Conservation (phyloP, 1,140 invertebrate species). For the Diachasmimorpha longicaudata region DNA sequence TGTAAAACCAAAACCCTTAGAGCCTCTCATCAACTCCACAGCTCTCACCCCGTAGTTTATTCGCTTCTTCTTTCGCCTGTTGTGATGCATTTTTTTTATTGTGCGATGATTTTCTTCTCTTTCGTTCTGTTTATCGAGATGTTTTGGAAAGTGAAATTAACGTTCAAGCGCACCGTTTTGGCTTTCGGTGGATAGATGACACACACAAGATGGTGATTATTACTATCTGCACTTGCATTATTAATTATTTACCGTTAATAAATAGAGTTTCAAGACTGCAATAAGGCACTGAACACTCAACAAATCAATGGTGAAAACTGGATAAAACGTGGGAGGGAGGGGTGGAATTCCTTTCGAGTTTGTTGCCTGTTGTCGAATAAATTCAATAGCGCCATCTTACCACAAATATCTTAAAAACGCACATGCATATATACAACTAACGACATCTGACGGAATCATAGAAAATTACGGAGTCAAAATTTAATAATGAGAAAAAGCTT, state of each 20-base stretch:
- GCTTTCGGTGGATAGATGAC: not conserved
- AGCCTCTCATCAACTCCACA: slow-evolving; percentile 83
- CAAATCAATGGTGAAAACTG: not conserved
- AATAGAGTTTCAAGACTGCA: not conserved
- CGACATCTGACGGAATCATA: not conserved
- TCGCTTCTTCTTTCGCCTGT: slow-evolving; percentile 78
- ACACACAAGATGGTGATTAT: not conserved
- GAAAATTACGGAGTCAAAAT: too few species aligned
- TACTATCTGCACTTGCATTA: not conserved
- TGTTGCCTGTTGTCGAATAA: not conserved
- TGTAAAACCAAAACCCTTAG: slow-evolving; percentile 89
- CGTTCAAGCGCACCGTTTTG: not conserved
- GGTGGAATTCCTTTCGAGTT: not conserved
- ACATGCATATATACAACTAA: too few species aligned
- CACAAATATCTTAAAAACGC: not conserved
- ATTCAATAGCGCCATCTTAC: not conserved
- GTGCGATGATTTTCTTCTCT: slow-evolving; percentile 68
- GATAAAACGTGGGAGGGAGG: not conserved
- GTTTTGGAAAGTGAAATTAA: not conserved
- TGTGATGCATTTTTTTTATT: slow-evolving; percentile 67
- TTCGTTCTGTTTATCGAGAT: slow-evolving; percentile 55
- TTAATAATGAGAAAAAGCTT: too few species aligned
- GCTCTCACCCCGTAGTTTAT: slow-evolving; percentile 81
- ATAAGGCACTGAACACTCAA: not conserved
- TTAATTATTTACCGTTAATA: too few species aligned